These are phyloP conservation scores for Squalus acanthias DNA, from an alignment of 2,797 vertebrate species.

Conservation along the genomic window DNA sequence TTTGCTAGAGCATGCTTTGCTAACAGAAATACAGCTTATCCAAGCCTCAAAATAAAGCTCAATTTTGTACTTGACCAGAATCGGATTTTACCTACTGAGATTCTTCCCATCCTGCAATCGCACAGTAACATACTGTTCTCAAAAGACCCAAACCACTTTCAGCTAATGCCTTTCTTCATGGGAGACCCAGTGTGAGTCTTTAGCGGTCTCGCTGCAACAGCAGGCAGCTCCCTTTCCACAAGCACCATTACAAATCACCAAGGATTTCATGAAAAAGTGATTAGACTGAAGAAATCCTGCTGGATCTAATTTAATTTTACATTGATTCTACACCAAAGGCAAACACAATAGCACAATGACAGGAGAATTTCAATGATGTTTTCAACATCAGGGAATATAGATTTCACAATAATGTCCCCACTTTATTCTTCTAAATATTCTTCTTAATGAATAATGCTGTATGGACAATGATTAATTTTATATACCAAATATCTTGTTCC, in stretches of 20 bases:
- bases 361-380: neutral
- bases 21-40: neutral
- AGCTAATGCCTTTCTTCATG: conserved; percentile 32
- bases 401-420: neutral
- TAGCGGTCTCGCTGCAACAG: neutral
- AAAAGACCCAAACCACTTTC: conserved; percentile 14
- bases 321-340: neutral
- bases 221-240: conserved; percentile 16
- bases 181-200: neutral
- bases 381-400: neutral
- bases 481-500: neutral
- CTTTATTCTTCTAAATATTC: neutral
- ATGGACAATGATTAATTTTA: neutral
- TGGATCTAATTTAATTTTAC: conserved; percentile 32
- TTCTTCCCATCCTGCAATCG: neutral
- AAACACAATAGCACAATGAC: neutral
- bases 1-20: neutral
- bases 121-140: conserved; percentile 28
- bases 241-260: conserved; percentile 34
- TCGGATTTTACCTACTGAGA: neutral
- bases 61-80: neutral
- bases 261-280: conserved; percentile 28
- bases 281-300: conserved; percentile 25
- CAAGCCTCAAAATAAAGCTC: neutral
- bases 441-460: neutral